Percentiles rank a stretch among this genome's conserved stretches.
Conservation (phyloP, 2,888 invertebrate genomes). For the Acleris cristana region DNA sequence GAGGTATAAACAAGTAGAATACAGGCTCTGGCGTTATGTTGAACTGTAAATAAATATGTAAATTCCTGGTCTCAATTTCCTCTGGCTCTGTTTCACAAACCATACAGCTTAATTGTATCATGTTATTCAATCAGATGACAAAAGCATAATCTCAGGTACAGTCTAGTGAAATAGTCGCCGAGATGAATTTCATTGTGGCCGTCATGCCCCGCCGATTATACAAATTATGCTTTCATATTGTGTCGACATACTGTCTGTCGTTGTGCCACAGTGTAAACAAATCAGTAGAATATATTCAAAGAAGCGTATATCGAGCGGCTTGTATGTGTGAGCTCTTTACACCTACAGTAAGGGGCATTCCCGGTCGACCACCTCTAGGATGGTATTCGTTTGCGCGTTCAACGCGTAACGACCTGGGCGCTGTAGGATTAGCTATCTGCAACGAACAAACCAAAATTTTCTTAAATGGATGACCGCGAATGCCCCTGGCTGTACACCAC, state of each 20-base stretch:
- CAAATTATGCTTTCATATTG: conserved; percentile 47
- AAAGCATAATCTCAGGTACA: conserved; percentile 37
- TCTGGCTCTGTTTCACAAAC: conserved; percentile 26
- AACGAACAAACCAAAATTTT: too few species aligned
- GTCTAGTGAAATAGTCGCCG: conserved; percentile 33
- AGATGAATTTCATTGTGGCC: conserved; percentile 50
- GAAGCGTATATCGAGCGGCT: too few species aligned
- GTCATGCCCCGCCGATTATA: conserved; percentile 48
- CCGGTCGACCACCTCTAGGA: too few species aligned
- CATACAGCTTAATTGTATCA: conserved; percentile 33
- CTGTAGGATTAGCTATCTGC: too few species aligned
- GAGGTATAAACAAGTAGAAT: neutral
- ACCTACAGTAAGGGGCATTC: too few species aligned
- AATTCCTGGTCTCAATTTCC: conserved; percentile 12
- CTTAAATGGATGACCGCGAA: too few species aligned
- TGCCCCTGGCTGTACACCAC: too few species aligned
- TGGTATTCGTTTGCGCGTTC: too few species aligned
- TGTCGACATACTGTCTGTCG: conserved; percentile 39
- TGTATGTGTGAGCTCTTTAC: too few species aligned
- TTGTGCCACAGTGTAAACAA: conserved; percentile 1
- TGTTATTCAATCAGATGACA: conserved; percentile 38
- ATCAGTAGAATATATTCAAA: too few species aligned
- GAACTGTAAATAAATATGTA: neutral
- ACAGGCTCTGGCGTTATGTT: neutral
- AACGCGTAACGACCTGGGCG: too few species aligned